Evolutionary conservation across 53 echinoderm and acorn worm genomes (phyloP).

Genomic region (Antedon mediterranea): DNA sequence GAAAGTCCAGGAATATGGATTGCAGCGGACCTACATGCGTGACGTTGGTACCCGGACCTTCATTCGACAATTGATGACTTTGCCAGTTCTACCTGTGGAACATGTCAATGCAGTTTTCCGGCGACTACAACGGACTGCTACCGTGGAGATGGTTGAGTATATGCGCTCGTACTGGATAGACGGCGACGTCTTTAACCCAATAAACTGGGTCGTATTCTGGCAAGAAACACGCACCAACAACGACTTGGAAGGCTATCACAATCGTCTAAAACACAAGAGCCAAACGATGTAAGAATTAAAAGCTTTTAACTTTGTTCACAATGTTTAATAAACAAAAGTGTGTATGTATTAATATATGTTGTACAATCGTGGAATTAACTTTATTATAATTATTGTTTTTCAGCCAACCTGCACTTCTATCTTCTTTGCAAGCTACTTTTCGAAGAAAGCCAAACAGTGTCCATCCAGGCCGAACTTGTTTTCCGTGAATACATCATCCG

Average conservation of each 20-base stretch:
- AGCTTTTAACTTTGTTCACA: no score
- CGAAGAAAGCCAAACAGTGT: background rate
- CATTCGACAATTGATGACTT: slow-evolving; percentile 17
- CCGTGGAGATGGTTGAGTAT: background rate
- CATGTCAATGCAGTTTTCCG: background rate
- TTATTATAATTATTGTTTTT: background rate
- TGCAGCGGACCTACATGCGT: slow-evolving; percentile 15
- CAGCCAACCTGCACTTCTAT: background rate
- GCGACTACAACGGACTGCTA: background rate
- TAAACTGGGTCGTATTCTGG: no score
- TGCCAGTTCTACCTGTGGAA: slow-evolving; percentile 11
- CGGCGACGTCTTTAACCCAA: no score
- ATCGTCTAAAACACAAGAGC: no score
- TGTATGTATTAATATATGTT: no score
- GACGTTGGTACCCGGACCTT: background rate
- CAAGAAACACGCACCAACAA: no score
- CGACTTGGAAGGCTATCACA: no score
- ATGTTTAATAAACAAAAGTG: no score
- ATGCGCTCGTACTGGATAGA: no score
- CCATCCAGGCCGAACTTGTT: background rate
- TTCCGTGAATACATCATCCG: background rate
- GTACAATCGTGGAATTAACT: no score
- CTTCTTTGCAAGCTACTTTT: background rate
- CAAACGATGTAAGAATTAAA: no score
- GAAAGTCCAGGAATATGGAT: slow-evolving; percentile 12